Evolutionary conservation across 1,140 invertebrate genomes (phyloP).

Genomic region (Leptinotarsa texana): DNA sequence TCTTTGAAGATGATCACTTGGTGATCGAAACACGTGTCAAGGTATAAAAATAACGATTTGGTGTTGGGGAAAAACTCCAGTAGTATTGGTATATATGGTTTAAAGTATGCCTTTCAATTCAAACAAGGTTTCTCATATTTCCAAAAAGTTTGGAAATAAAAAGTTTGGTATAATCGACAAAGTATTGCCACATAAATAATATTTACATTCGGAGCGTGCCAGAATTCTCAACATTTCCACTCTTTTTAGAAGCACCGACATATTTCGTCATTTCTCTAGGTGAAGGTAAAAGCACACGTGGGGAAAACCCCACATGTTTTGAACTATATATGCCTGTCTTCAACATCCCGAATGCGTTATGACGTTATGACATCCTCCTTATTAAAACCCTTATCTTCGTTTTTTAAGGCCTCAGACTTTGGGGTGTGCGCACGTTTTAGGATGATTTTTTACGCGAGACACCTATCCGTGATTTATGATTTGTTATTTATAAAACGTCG

Average conservation of each 20-base stretch:
- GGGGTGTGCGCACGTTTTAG: constrained; percentile 1
- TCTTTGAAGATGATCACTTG: too few species aligned
- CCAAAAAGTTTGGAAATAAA: too few species aligned
- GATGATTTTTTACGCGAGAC: constrained; percentile 4
- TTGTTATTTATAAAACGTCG: constrained; percentile 8
- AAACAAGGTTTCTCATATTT: too few species aligned
- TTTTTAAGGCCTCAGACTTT: not conserved
- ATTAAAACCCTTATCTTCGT: constrained; percentile 2
- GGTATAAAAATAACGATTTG: too few species aligned
- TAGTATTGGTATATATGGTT: too few species aligned
- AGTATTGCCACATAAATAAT: too few species aligned
- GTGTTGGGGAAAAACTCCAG: too few species aligned
- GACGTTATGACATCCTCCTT: constrained; percentile 7
- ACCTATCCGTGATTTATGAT: constrained; percentile 1
- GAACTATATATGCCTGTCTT: not conserved
- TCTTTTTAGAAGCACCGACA: not conserved
- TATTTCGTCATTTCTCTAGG: not conserved
- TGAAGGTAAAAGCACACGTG: not conserved
- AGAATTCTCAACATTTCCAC: not conserved
- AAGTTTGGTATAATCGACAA: too few species aligned
- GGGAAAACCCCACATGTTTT: not conserved
- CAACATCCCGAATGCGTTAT: not conserved
- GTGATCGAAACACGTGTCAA: too few species aligned
- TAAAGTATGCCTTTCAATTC: too few species aligned
- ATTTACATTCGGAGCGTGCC: not conserved